Conservation (phyloP, 2,888 invertebrate genomes). For the Entomobrya proxima region DNA sequence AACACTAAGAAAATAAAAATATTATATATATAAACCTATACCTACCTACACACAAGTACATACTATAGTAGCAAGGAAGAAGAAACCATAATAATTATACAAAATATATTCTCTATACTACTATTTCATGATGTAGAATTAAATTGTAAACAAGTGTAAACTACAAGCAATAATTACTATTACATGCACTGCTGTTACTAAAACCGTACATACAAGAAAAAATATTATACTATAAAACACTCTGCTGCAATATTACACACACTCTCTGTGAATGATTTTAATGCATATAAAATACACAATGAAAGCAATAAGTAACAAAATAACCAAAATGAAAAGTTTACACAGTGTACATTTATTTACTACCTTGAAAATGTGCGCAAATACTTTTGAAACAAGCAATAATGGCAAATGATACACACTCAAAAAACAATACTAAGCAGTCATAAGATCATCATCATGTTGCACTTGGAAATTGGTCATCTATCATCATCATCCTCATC, state of each 20-base stretch:
- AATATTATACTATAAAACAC: too few species aligned
- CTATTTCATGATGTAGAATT: not conserved
- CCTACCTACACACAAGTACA: not conserved
- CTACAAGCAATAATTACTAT: slow-evolving; percentile 17
- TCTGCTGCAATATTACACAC: too few species aligned
- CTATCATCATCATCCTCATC: not conserved
- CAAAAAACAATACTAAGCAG: too few species aligned
- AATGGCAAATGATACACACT: too few species aligned
- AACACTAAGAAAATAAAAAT: slow-evolving; percentile 9
- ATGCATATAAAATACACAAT: not conserved
- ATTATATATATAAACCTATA: not conserved
- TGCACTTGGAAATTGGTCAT: not conserved
- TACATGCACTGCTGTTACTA: too few species aligned
- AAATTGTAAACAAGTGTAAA: slow-evolving; percentile 17
- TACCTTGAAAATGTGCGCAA: not conserved
- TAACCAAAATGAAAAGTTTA: too few species aligned
- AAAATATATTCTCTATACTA: slow-evolving; percentile 26
- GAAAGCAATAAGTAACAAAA: not conserved
- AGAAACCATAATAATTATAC: not conserved
- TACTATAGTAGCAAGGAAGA: not conserved
- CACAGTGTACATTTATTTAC: not conserved
- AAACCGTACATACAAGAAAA: too few species aligned
- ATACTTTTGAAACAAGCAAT: too few species aligned
- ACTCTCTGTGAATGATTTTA: not conserved
- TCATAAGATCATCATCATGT: too few species aligned